These are phyloP conservation scores for Gnathonemus echidnorhynchus DNA, from an alignment of 2,113 vertebrate genomes.

Conservation along the genomic window DNA sequence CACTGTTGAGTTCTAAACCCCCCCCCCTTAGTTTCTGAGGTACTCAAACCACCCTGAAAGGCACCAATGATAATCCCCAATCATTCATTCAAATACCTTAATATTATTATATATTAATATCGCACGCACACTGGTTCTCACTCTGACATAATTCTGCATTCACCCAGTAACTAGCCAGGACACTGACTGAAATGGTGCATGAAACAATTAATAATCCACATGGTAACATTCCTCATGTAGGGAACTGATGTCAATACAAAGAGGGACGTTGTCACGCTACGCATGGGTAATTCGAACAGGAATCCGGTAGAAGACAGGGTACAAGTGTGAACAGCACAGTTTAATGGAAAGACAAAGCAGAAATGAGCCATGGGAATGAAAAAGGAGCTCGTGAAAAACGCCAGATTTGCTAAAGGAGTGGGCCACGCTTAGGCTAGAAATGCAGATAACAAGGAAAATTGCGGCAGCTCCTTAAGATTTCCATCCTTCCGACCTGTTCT, in stretches of 20 bases:
- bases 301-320: too few relatives aligned
- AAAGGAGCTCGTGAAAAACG: too few relatives aligned
- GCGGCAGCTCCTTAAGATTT: conserved; percentile 21
- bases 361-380: too few relatives aligned
- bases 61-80: neutral
- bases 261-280: neutral
- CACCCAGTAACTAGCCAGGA: neutral
- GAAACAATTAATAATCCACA: neutral
- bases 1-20: too few relatives aligned
- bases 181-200: neutral
- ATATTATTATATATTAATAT: neutral
- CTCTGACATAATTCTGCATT: neutral
- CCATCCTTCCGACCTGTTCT: conserved; percentile 19
- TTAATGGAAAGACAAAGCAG: too few relatives aligned
- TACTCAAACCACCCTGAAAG: neutral
- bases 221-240: neutral
- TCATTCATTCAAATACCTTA: neutral
- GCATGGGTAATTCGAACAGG: too few relatives aligned
- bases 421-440: neutral
- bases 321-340: too few relatives aligned
- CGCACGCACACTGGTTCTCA: neutral
- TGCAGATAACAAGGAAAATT: neutral
- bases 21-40: neutral
- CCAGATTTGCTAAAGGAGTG: too few relatives aligned
- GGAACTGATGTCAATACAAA: neutral